A percentile compares a stretch with the other conserved stretches of the same genome.
Evolutionary conservation across 2,888 invertebrate species (phyloP).

Genomic region (Macaria liturata): DNA sequence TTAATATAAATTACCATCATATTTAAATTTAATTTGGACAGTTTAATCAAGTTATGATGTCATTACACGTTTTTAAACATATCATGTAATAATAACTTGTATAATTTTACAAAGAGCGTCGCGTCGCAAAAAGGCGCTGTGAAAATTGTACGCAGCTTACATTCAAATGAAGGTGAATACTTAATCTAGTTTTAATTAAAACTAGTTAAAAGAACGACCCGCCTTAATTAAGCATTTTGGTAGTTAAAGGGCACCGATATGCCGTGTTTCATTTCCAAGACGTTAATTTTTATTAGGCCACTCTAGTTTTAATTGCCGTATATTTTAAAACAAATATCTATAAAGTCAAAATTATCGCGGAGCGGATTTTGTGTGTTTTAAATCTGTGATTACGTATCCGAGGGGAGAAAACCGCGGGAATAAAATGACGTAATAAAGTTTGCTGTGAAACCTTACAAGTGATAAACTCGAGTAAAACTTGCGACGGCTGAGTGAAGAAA

Average conservation of each 20-base stretch:
- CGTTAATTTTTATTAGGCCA: conserved; percentile 62
- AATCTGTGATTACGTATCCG: neutral
- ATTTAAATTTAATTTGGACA: neutral
- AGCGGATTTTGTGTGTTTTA: conserved; percentile 1
- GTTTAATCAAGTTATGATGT: conserved; percentile 6
- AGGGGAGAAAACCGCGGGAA: neutral
- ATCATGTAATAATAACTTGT: neutral
- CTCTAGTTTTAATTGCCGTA: conserved; percentile 41
- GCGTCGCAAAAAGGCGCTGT: conserved; percentile 11
- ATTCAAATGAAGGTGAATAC: conserved; percentile 18
- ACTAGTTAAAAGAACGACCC: conserved; percentile 45
- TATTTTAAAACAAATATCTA: conserved; percentile 26
- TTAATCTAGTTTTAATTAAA: conserved; percentile 29
- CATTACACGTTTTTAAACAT: conserved; percentile 9
- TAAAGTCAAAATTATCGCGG: conserved; percentile 10
- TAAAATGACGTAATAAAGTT: conserved; percentile 1
- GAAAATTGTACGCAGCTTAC: conserved; percentile 21
- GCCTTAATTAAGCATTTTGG: conserved; percentile 59
- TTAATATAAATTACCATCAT: conserved; percentile 7
- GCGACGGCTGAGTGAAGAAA: neutral
- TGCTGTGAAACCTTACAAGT: neutral
- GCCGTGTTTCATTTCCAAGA: conserved; percentile 62
- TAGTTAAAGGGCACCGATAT: conserved; percentile 55
- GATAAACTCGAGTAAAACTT: conserved; percentile 2
- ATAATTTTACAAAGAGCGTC: neutral